Percentiles rank a stretch among this genome's conserved stretches.
Conservation (phyloP, 2,797 vertebrate species). For the Argyrosomus regius region DNA sequence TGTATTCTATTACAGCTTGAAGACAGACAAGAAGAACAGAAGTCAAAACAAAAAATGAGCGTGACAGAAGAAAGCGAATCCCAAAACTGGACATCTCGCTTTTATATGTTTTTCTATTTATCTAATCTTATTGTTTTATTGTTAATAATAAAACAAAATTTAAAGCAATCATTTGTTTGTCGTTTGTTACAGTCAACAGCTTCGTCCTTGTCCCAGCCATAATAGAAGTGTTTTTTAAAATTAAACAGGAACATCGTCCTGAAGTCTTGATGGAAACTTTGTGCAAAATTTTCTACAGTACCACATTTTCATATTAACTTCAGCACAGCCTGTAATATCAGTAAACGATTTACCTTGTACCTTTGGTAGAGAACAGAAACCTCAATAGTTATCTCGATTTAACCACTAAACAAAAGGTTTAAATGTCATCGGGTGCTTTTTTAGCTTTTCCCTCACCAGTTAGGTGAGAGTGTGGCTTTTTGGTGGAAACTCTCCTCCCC, state of each 20-base stretch:
- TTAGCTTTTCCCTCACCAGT: slow-evolving; percentile 12
- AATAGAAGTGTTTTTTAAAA: background rate
- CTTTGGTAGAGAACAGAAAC: slow-evolving; percentile 28
- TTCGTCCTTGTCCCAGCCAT: background rate
- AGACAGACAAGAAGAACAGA: background rate
- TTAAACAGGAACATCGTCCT: background rate
- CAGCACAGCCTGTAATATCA: background rate
- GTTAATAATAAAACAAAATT: background rate
- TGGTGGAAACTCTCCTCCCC: slow-evolving; percentile 34
- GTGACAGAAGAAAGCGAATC: background rate
- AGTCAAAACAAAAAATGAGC: background rate
- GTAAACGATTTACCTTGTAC: background rate
- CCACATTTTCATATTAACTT: background rate
- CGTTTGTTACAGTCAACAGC: background rate
- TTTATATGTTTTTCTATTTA: slow-evolving; percentile 35
- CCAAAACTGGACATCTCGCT: background rate
- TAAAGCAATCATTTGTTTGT: slow-evolving; percentile 16
- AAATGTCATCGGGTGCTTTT: background rate
- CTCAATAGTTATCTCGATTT: slow-evolving; percentile 30
- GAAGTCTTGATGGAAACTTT: background rate
- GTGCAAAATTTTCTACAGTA: background rate
- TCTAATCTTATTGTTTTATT: background rate
- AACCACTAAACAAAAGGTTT: background rate
- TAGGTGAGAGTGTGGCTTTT: slow-evolving; percentile 29
- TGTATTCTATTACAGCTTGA: slow-evolving; percentile 46